phyloP scores from a whole-genome alignment of 1,140 invertebrate genomes.

The Panagrolaimus sp. region DNA sequence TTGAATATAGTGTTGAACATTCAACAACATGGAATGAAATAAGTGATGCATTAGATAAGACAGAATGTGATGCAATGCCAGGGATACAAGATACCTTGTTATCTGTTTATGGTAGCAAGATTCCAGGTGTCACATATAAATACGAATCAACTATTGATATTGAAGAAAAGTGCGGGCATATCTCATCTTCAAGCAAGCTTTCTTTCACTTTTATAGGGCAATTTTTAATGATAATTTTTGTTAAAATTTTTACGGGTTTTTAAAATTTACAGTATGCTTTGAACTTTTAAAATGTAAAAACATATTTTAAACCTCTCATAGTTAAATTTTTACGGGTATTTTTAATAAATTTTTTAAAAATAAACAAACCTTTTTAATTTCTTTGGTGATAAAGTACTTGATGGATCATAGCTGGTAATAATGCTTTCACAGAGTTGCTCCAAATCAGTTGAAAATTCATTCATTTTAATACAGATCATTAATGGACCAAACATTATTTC shows the following conservation, averaged over 20 bases:
- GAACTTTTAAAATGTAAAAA: not conserved
- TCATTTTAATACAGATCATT: not conserved
- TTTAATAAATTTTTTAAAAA: not conserved
- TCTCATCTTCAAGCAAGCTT: not conserved
- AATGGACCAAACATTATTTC: slow-evolving; percentile 16
- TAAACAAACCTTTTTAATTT: slow-evolving; percentile 4
- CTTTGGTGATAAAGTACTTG: not conserved
- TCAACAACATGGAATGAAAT: not conserved
- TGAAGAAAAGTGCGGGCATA: not conserved
- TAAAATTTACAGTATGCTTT: not conserved
- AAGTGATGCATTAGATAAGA: not conserved
- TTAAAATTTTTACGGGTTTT: too few relatives aligned
- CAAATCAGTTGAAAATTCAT: too few relatives aligned
- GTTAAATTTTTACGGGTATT: slow-evolving; percentile 10
- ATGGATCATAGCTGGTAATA: not conserved
- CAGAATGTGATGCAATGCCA: slow-evolving; percentile 1
- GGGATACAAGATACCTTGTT: not conserved
- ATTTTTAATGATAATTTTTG: too few relatives aligned
- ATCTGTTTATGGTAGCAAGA: not conserved
- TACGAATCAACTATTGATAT: not conserved
- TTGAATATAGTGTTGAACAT: slow-evolving; percentile 25
- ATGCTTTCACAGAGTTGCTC: too few relatives aligned
- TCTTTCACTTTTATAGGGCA: too few relatives aligned
- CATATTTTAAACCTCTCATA: too few relatives aligned
- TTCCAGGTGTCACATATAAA: not conserved